Evolutionary conservation across 2,797 vertebrate genomes (phyloP), one percentile per base, ranked within the genome.

Genomic region (Tachyglossus aculeatus): DNA sequence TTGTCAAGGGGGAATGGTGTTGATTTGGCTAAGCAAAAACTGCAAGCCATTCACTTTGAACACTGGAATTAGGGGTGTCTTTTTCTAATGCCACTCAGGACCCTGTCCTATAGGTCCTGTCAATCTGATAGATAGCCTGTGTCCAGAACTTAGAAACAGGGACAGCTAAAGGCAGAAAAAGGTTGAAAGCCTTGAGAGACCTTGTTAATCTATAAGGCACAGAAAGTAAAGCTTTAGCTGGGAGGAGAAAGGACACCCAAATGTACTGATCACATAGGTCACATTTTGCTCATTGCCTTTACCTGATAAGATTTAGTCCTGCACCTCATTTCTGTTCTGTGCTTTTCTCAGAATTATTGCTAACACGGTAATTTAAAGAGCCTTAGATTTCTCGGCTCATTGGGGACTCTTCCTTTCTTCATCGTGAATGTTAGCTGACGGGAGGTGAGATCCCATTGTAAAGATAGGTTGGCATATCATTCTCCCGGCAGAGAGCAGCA

Each of bases 1-100:
- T n/a, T n/a, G n/a, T n/a, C n/a, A n/a, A 6, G 38, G 40, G 31
- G 5, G 25, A 48, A 31, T 48, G 5, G 10, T 60, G 6, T 48
- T 59, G 22, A 48, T 69, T 39, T 60, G 44, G 47, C 66, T 43
- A 67, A 77, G 53, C 15, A 52, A 57, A 27, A 45, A 14, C 21
- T 38, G 56, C 22, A 59, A 29, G n/a, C 32, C 55, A 11, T 9
- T 16, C 29, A 39, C 38, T 61, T 27, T 55, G 38, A 53, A 38
- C 18, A 7, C 19, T 52, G 38, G 32, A 63, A 34, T 64, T 64
- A n/a, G 32, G 6, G 2, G 0, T n/a, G 3, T 43, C 24, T 70
- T 39, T 66, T 25, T 62, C 52, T 54, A 56, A 40, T 51, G 3
- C 47, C 18, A 19, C 4, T 55, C 39, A 13, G 1, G 7, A 3